These are phyloP conservation scores for Salminus brasiliensis DNA, from an alignment of 2,113 vertebrate species.

Conservation along the genomic window DNA sequence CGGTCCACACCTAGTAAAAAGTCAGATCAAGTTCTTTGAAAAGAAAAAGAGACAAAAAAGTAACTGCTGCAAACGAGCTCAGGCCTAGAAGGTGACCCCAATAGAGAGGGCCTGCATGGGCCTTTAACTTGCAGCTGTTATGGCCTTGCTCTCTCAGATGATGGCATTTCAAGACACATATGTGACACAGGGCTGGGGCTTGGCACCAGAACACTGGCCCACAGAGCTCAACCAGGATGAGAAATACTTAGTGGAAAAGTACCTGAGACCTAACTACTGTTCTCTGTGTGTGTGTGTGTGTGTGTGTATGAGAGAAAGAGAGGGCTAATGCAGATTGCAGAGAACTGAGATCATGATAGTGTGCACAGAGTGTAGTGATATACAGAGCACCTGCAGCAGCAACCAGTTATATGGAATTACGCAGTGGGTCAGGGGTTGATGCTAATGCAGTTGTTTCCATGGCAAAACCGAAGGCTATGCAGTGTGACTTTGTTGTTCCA, in stretches of 20 bases:
- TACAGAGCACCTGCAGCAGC: constrained; percentile 20
- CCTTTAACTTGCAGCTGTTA: constrained; percentile 50
- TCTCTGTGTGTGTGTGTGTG: background rate
- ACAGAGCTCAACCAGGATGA: constrained; percentile 41
- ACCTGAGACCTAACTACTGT: constrained; percentile 44
- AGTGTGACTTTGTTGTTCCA: background rate
- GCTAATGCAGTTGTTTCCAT: background rate
- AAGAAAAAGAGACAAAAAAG: constrained; percentile 22
- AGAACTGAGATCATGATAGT: constrained; percentile 13
- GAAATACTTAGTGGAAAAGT: constrained; percentile 21
- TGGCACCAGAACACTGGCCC: constrained; percentile 44
- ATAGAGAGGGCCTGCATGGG: constrained; percentile 13
- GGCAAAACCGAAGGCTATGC: background rate
- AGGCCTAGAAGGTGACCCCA: constrained; percentile 30
- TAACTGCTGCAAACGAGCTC: constrained; percentile 30
- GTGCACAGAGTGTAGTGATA: background rate
- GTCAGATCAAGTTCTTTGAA: constrained; percentile 2
- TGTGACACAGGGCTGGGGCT: constrained; percentile 34
- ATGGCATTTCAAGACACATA: constrained; percentile 71
- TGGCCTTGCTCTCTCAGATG: constrained; percentile 50
- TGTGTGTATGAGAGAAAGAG: background rate
- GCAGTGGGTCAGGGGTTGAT: background rate
- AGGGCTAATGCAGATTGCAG: constrained; percentile 18
- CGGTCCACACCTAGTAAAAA: constrained; percentile 47
- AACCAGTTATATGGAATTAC: background rate